These are phyloP conservation scores for Rhineura floridana DNA, from an alignment of 2,113 vertebrate species.

Conservation along the genomic window DNA sequence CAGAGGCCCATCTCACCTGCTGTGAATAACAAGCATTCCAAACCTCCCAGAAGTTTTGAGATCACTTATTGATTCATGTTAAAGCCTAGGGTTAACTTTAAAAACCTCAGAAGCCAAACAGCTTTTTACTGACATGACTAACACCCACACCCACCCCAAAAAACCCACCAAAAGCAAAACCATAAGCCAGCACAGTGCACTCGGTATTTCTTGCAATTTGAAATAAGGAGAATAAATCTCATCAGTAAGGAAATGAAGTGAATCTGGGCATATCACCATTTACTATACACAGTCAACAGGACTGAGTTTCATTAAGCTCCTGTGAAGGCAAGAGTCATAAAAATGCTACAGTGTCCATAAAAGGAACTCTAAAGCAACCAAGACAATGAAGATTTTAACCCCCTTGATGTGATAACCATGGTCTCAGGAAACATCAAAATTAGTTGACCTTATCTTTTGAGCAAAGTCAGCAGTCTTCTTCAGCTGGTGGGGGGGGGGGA, in stretches of 20 bases:
- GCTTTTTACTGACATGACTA: slow-evolving; percentile 1
- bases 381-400: slow-evolving; percentile 51
- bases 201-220: slow-evolving; percentile 9
- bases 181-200: background rate
- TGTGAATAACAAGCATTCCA: background rate
- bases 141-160: background rate
- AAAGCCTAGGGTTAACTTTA: background rate
- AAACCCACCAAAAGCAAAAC: background rate
- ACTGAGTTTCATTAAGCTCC: slow-evolving; percentile 59
- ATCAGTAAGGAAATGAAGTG: slow-evolving; percentile 31
- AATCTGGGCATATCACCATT: slow-evolving; percentile 17
- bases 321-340: slow-evolving; percentile 40
- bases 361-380: slow-evolving; percentile 43
- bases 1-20: slow-evolving; percentile 6
- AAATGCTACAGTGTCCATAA: slow-evolving; percentile 38
- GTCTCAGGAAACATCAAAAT: slow-evolving; percentile 58
- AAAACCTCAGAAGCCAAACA: slow-evolving; percentile 23
- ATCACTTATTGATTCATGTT: background rate
- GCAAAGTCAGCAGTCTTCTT: background rate
- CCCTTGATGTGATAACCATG: slow-evolving; percentile 8
- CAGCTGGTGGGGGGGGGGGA: too few relatives aligned
- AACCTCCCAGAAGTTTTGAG: background rate
- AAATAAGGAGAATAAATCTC: slow-evolving; percentile 41
- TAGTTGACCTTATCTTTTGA: slow-evolving; percentile 30
- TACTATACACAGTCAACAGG: slow-evolving; percentile 7